Evolutionary conservation across 2,888 invertebrate genomes (phyloP), one percentile per base, ranked within the genome.

Genomic region (Cheilosia grossa): DNA sequence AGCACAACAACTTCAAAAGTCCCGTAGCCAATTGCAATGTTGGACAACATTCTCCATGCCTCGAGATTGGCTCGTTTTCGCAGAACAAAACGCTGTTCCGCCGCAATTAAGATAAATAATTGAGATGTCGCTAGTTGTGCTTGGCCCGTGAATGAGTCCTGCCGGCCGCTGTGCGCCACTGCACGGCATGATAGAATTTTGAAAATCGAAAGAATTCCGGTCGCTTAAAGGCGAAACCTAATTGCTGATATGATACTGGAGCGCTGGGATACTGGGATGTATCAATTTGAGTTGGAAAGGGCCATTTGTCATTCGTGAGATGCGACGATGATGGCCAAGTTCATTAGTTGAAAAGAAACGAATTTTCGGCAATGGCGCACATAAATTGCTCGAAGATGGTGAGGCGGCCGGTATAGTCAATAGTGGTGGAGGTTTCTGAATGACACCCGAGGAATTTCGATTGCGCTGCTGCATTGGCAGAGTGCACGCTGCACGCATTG

Each of bases 231-330:
- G 70, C 75, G 77, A 66, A 75, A 63, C 75, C 81, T 85, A 85
- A 85, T 85, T 85, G 81, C 85, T 85, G 85, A 85, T 85, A 85
- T 85, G 85, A 85, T 85, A 85, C 85, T 59, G 83, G 63, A 82
- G 58, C 75, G 70, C 53, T 53, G 9, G 6, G 7, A 69, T 27
- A 54, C 61, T 40, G 24, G 67, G 79, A 80, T 80, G 75, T 81
- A 85, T 85, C 85, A 81, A 85, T 81, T 85, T 66, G 81, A 53
- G 40, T 58, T 72, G 21, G 51, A 58, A 72, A 72, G 75, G 81
- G 61, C 81, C 85, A 77, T 85, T 85, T 85, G 85, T 85, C 83
- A 85, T 83, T 74, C 33, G 51, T 42, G 73, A 56, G 61, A 37
- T 54, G 37, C 61, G 10, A 49, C 53, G 53, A 53, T 37, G 27